phyloP scores from a whole-genome alignment of 2,888 invertebrate genomes.

The Homarus gammarus region DNA sequence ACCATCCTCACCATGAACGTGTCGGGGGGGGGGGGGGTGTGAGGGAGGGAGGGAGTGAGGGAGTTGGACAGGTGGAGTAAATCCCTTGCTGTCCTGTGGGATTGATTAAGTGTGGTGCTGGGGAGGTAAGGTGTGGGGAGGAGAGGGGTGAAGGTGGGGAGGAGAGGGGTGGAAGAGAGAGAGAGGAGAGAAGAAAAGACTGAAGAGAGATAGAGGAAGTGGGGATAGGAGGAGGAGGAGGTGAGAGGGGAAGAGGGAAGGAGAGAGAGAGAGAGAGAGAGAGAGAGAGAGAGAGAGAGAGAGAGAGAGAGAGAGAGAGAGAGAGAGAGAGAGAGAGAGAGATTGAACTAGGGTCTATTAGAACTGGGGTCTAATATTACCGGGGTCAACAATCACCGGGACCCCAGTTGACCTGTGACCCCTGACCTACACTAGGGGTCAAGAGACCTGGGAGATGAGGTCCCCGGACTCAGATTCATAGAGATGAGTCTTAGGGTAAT shows the following conservation, averaged over 20 bases:
- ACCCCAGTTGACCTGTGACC: no score
- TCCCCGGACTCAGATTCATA: no score
- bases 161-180: background rate
- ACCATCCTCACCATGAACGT: no score
- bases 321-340: background rate
- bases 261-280: background rate
- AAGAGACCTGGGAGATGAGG: no score
- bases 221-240: background rate
- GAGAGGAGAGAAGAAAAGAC: no score
- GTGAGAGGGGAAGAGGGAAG: background rate
- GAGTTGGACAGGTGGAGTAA: constrained; percentile 23
- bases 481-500: no score
- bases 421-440: no score
- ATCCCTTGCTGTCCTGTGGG: constrained; percentile 35
- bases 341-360: background rate
- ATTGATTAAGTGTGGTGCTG: constrained; percentile 18
- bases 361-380: no score
- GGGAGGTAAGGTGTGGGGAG: background rate
- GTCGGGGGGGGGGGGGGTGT: no score
- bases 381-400: no score
- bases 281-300: background rate
- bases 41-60: background rate
- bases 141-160: background rate
- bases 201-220: background rate
- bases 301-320: background rate